Evolutionary conservation across 2,888 invertebrate species (phyloP), one percentile per base, ranked within the genome.

Genomic region (Erebia epiphron): DNA sequence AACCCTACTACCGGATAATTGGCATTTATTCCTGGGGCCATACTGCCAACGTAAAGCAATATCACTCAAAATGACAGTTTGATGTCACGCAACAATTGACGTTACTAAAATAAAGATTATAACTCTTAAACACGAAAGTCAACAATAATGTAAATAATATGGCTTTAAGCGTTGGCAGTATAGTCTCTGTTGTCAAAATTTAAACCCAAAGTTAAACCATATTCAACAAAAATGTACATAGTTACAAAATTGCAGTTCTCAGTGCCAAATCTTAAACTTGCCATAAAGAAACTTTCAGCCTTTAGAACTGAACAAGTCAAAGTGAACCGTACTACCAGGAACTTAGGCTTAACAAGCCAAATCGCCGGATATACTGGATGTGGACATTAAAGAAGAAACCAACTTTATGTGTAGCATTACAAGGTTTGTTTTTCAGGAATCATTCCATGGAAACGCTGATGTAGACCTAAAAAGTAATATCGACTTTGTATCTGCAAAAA

Each of bases 191-290:
- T 26, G 26, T 2, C 3, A 26, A 26, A 26, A 43, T 43, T 43
- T 43, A 43, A 9, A 7, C 16, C 14, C 41, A n/a, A 60, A 60
- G 41, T 60, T 60, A 14, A 60, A 35, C 41, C n/a, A 41, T 56
- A 54, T 41, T 41, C 16, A 54, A 10, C 1, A 16, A 10, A 67
- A 35, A 35, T 7, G 35, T 18, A n/a, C n/a, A n/a, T n/a, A 13
- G 13, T 2, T 18, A 1, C 14, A 41, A 67, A 68, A 52, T 21
- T 50, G 61, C 61, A 50, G 67, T 21, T 52, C 18, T 67, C 49
- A 49, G 21, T 58, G 69, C 16, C 50, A 60, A 69, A 69, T 58
- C n/a, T 69, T 69, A 69, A 72, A 72, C 72, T 72, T 68, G 60
- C 26, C 26, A 26, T 26, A 61, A 61, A 62, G 21, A 21, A 62